Conservation (phyloP, 2,888 invertebrate genomes). For the Parthenolecanium corni region DNA sequence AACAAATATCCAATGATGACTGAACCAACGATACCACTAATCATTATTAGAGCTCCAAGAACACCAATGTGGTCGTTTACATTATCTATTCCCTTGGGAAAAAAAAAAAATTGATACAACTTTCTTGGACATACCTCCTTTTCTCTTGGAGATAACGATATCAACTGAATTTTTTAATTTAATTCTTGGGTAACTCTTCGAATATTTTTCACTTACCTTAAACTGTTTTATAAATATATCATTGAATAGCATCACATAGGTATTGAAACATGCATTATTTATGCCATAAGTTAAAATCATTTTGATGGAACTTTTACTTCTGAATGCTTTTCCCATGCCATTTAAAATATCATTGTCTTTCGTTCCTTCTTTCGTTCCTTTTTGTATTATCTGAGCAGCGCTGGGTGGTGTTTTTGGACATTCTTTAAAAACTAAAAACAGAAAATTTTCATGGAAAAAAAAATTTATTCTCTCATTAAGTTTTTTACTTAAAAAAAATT, state of each 20-base stretch:
- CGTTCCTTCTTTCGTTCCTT: slow-evolving; percentile 38
- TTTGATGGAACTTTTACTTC: slow-evolving; percentile 46
- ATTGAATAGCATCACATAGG: slow-evolving; percentile 52
- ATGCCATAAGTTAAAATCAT: slow-evolving; percentile 54
- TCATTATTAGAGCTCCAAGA: slow-evolving; percentile 50
- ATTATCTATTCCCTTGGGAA: too few species aligned
- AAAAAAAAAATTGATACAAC: too few species aligned
- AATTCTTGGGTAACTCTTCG: too few species aligned
- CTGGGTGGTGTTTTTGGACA: slow-evolving; percentile 82
- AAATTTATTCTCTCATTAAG: too few species aligned
- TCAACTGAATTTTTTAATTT: background rate
- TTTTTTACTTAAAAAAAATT: too few species aligned
- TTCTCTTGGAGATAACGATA: background rate
- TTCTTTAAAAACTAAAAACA: slow-evolving; percentile 70
- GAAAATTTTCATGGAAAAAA: too few species aligned
- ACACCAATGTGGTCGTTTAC: slow-evolving; percentile 44
- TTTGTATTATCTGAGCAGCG: slow-evolving; percentile 56
- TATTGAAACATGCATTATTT: slow-evolving; percentile 59
- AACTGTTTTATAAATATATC: slow-evolving; percentile 41
- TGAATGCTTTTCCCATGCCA: slow-evolving; percentile 46
- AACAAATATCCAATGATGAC: slow-evolving; percentile 50
- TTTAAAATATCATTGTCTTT: slow-evolving; percentile 32
- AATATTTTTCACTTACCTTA: slow-evolving; percentile 37
- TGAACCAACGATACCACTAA: slow-evolving; percentile 52
- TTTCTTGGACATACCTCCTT: background rate